Evolutionary conservation across 1,140 invertebrate species (phyloP).

Genomic region (Drosophila ogumai): DNA sequence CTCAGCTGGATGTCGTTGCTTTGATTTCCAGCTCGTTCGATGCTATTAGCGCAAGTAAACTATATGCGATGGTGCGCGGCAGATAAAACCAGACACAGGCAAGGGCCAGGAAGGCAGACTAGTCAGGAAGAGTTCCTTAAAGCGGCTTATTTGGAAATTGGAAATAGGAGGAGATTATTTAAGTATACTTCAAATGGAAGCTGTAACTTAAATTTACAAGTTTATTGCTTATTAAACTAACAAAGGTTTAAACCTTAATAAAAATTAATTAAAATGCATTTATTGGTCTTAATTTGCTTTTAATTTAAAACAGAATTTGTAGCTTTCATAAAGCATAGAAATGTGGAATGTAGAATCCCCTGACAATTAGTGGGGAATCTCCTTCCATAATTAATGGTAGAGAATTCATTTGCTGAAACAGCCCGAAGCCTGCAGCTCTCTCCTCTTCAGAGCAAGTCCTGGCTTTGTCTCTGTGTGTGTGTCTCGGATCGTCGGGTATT

Average conservation of each 20-base stretch:
- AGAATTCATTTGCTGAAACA: conserved; percentile 35
- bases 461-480: conserved; percentile 50
- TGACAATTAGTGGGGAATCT: background rate
- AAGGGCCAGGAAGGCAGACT: background rate
- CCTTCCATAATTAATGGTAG: conserved; percentile 39
- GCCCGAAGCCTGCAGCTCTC: background rate
- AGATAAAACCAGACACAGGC: background rate
- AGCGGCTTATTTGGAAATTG: background rate
- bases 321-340: background rate
- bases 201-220: background rate
- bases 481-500: conserved; percentile 49
- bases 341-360: background rate
- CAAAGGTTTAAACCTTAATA: background rate
- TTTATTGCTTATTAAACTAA: too few relatives aligned
- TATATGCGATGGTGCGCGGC: conserved; percentile 33
- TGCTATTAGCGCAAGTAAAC: conserved; percentile 76
- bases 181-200: background rate
- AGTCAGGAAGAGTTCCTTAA: background rate
- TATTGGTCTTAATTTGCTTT: background rate
- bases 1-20: conserved; percentile 47
- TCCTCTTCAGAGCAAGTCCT: conserved; percentile 22
- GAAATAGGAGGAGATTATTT: background rate
- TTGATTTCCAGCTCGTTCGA: conserved; percentile 68
- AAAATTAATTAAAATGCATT: background rate
- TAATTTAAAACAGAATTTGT: background rate